phyloP scores from a whole-genome alignment of 2,797 vertebrate species.

The Hyperoplus lanceolatus region DNA sequence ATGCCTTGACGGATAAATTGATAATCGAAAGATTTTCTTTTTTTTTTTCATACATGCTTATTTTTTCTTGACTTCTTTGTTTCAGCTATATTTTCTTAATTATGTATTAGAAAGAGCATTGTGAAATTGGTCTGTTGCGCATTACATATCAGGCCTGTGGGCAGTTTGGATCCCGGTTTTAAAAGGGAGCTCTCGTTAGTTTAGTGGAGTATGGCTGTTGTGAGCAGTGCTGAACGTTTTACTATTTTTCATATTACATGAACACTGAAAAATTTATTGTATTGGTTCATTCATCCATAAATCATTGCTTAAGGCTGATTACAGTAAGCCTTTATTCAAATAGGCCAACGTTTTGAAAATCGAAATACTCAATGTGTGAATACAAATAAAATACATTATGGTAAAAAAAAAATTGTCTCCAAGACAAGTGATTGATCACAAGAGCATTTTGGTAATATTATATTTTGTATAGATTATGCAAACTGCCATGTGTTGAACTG shows the following conservation, averaged over 20 bases:
- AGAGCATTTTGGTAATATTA: background rate
- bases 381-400: background rate
- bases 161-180: background rate
- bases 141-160: background rate
- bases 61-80: too few relatives aligned
- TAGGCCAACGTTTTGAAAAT: background rate
- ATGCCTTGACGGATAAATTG: background rate
- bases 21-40: too few relatives aligned
- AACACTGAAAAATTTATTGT: background rate
- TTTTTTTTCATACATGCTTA: too few relatives aligned
- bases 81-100: background rate
- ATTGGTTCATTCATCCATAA: background rate
- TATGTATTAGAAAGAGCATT: background rate
- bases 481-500: slow-evolving; percentile 1
- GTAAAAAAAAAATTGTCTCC: background rate
- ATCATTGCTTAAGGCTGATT: background rate
- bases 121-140: background rate
- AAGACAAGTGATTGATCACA: too few relatives aligned
- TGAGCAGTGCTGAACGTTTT: background rate
- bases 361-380: background rate
- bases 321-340: background rate
- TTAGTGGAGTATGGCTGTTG: background rate
- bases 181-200: background rate
- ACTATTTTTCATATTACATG: background rate
- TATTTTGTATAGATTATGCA: background rate